phyloP scores from a whole-genome alignment of 2,888 invertebrate species.

The Synergus japonicus region DNA sequence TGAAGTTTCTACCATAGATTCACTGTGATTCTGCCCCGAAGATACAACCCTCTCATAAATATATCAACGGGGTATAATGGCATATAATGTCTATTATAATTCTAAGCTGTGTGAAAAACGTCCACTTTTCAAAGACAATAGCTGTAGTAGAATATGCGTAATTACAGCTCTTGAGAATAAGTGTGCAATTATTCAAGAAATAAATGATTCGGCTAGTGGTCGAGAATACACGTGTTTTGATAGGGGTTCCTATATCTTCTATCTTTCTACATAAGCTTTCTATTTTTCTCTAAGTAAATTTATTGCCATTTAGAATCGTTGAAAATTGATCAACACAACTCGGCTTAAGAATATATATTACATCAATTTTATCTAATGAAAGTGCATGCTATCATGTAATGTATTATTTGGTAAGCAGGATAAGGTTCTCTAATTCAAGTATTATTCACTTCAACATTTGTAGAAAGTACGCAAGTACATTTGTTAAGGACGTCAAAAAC shows the following conservation, averaged over 20 bases:
- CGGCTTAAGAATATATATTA: too few species aligned
- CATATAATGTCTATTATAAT: background rate
- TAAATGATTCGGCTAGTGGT: constrained; percentile 15
- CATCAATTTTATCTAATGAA: too few species aligned
- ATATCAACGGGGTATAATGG: background rate
- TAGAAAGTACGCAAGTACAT: constrained; percentile 39
- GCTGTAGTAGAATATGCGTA: constrained; percentile 21
- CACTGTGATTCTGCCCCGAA: background rate
- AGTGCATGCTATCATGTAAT: background rate
- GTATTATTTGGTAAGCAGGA: constrained; percentile 3
- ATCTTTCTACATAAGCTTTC: background rate
- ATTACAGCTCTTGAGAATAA: constrained; percentile 8
- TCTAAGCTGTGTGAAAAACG: background rate
- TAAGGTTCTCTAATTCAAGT: constrained; percentile 26
- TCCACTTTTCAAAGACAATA: constrained; percentile 30
- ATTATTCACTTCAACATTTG: background rate
- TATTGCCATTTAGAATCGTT: background rate
- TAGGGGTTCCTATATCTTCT: background rate
- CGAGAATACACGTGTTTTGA: background rate
- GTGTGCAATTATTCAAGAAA: constrained; percentile 26
- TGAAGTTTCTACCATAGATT: constrained; percentile 6
- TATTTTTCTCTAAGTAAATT: background rate
- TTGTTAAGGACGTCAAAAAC: constrained; percentile 46
- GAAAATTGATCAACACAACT: background rate
- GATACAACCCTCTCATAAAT: constrained; percentile 1